phyloP scores from a whole-genome alignment of 2,113 vertebrate species.

The Thamnophis sirtalis region DNA sequence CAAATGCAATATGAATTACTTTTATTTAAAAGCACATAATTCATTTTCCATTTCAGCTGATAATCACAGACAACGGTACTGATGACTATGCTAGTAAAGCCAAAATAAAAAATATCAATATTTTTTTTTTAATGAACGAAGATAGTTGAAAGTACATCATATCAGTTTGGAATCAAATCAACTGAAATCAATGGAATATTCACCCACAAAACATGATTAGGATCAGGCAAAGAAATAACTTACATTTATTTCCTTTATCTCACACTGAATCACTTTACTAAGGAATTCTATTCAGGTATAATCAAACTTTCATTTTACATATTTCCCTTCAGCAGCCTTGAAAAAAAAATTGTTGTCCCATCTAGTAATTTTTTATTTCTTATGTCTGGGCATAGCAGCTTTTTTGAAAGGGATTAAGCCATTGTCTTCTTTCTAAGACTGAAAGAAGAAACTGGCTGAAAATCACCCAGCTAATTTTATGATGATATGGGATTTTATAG shows the following conservation, averaged over 20 bases:
- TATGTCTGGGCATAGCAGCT: not conserved
- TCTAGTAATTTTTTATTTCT: not conserved
- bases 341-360: not conserved
- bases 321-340: not conserved
- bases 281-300: not conserved
- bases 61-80: not conserved
- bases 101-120: not conserved
- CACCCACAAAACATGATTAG: not conserved
- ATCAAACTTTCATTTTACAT: not conserved
- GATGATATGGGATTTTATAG: not conserved
- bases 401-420: not conserved
- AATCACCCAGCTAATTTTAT: not conserved
- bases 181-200: not conserved
- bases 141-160: not conserved
- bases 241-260: not conserved
- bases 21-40: not conserved
- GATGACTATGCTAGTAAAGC: not conserved
- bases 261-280: not conserved
- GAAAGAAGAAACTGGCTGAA: not conserved
- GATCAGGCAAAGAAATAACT: not conserved
- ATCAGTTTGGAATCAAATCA: not conserved
- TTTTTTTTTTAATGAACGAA: not conserved
- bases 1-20: not conserved
- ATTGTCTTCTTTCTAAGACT: not conserved
- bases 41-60: not conserved